Evolutionary conservation across 1,140 invertebrate genomes (phyloP).

Genomic region (Penaeus vannamei): DNA sequence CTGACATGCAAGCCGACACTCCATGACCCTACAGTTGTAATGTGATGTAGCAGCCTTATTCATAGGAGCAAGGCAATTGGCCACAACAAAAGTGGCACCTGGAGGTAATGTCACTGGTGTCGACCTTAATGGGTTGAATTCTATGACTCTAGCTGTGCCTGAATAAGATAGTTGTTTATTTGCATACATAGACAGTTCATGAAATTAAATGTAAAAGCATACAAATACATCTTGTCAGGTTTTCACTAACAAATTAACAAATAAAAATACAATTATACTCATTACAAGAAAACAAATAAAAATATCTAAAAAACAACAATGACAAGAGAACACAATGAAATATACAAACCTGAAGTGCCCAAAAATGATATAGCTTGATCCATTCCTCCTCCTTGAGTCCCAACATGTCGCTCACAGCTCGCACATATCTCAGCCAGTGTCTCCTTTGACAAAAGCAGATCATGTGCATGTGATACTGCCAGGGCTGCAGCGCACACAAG

Average conservation of each 20-base stretch:
- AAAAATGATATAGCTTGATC: constrained; percentile 98
- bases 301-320: background rate
- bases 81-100: constrained; percentile 91
- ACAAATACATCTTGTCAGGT: background rate
- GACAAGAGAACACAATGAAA: constrained; percentile 16
- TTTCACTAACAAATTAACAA: background rate
- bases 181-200: too few species aligned
- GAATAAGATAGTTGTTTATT: constrained; percentile 56
- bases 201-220: too few species aligned
- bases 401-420: constrained; percentile 91
- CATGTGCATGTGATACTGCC: constrained; percentile 60
- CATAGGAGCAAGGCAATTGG: constrained; percentile 89
- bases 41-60: constrained; percentile 94
- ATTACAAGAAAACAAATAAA: background rate
- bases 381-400: constrained; percentile 98
- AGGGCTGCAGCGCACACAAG: constrained; percentile 94
- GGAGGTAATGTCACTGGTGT: constrained; percentile 85
- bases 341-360: constrained; percentile 81
- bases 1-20: constrained; percentile 77
- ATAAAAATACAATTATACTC: constrained; percentile 11
- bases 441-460: constrained; percentile 77
- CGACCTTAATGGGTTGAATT: constrained; percentile 90
- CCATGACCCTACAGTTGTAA: constrained; percentile 87
- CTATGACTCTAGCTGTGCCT: constrained; percentile 91
- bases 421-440: constrained; percentile 91